Evolutionary conservation across 1,140 invertebrate species (phyloP), one percentile per base, ranked within the genome.

Genomic region (Ganaspis sp.): DNA sequence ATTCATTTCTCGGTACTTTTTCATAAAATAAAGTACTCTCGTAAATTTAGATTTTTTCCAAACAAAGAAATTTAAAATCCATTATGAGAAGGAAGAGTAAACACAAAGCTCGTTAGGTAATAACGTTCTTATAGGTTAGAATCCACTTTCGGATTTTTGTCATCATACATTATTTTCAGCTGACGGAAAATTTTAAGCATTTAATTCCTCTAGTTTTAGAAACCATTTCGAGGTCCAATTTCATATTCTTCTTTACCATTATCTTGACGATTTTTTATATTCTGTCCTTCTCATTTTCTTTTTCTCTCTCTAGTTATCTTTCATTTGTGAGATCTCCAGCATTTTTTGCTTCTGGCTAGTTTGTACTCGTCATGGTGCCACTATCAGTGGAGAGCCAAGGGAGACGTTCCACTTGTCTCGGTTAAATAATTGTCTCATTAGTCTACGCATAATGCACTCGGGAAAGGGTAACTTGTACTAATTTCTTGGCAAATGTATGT

Each of bases 391-490:
- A 64, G 58, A 64, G 58, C 26, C 58, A 29, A 26, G 58, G 58
- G 58, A 64, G 58, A 64, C 23, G 58, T 64, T 21, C 26, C 58
- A 29, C 58, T 34, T 64, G 58, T 64, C 58, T 64, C 26, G 58
- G 23, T 64, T 64, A 64, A 64, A 29, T 64, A 64, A 64, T 64
- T 64, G 58, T 64, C 58, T 64, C 58, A 64, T 64, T 64, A 64
- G 58, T 64, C 58, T 26, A 64, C 58, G 58, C 58, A 64, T 64
- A 26, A 64, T 64, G 58, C 15, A 26, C 23, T n/a, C 15, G 58
- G 58, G 58, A n/a, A 6, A 29, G 26, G 58, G 58, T 29, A 21
- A 64, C 53, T 54, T 23, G 19, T 19, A 54, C 26, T 64, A n/a
- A 29, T n/a, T 64, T n/a, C 12, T 12, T 15, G 23, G 26, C 58